These are phyloP conservation scores for Tauraco erythrolophus DNA, from an alignment of 2,113 vertebrate species.

Conservation along the genomic window DNA sequence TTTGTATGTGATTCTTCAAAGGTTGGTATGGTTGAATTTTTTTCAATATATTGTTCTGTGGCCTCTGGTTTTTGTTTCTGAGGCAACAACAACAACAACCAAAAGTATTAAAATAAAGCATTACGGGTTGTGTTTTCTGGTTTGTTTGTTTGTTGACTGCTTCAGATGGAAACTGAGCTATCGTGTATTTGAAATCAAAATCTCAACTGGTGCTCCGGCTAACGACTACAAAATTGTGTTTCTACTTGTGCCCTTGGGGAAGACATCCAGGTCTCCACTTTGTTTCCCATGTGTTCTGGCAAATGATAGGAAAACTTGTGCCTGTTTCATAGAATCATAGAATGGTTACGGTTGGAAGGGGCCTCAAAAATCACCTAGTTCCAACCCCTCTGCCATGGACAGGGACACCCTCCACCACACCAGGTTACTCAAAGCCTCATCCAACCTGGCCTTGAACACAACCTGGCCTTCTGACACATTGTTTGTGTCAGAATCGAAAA, in stretches of 20 bases:
- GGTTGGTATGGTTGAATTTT: conserved; percentile 33
- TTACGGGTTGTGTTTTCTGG: not conserved
- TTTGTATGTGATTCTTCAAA: conserved; percentile 56
- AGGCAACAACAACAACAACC: not conserved
- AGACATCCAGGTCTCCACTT: not conserved
- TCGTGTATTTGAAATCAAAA: conserved; percentile 23
- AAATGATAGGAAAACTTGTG: not conserved
- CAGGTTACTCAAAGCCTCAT: too few species aligned
- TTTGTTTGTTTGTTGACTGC: conserved; percentile 14
- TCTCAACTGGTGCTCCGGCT: not conserved
- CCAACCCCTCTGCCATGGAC: too few species aligned
- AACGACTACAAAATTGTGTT: not conserved
- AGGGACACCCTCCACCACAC: too few species aligned
- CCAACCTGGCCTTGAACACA: too few species aligned
- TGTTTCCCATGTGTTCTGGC: not conserved
- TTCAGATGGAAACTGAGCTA: conserved; percentile 18
- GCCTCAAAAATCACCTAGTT: too few species aligned
- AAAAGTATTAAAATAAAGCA: not conserved
- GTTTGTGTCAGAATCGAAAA: not conserved
- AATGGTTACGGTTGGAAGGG: too few species aligned
- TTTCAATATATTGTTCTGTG: conserved; percentile 32
- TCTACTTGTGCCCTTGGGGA: not conserved
- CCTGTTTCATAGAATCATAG: too few species aligned
- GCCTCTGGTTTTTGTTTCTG: conserved; percentile 55
- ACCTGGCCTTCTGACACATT: too few species aligned